Evolutionary conservation across 1,140 invertebrate species (phyloP), one percentile per base, ranked within the genome.

Genomic region (Pseudomyrmex cubaensis): DNA sequence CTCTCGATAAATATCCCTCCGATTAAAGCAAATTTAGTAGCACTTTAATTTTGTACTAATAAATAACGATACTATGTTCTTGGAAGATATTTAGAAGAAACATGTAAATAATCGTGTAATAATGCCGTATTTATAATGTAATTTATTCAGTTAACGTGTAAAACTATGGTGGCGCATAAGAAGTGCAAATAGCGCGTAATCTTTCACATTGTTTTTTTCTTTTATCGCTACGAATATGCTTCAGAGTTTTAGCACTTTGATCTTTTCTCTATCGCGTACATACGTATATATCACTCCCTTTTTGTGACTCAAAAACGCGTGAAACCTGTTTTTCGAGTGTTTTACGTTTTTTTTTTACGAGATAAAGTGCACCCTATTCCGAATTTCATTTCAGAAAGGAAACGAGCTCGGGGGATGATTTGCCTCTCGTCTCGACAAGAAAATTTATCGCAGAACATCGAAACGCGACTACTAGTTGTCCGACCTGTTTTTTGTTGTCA

Each of bases 11-110:
- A 57, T 46, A 66, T 46, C 8, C 61, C 20, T 66, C 48, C 44
- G 66, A 80, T 80, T 46, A 62, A 78, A 50, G 46, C 7, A 56
- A 70, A 80, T 80, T 80, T 80, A 48, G 64, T 69, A 48, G 64
- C 44, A 48, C 20, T 80, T 80, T 70, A 59, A 59, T 59, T 57
- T 13, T 80, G 35, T 22, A 35, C 10, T 70, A 35, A 35, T 17
- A 59, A n/a, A 50, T 59, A 59, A 44, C 20, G 2, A n/a, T 57
- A 25, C 46, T 80, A 46, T 35, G 22, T 77, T 46, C 17, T 44
- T 13, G 9, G 25, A 54, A 54, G 17, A 44, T 67, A 20, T 44
- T 44, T 35, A 35, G 35, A 35, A 35, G 35, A 35, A 35, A 35
- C 5, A 7, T 0, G 4, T 35, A 35, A 35, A 35, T 35, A 35